Conservation (phyloP, 1,140 invertebrate species). For the Dolichoris vasculosae region DNA sequence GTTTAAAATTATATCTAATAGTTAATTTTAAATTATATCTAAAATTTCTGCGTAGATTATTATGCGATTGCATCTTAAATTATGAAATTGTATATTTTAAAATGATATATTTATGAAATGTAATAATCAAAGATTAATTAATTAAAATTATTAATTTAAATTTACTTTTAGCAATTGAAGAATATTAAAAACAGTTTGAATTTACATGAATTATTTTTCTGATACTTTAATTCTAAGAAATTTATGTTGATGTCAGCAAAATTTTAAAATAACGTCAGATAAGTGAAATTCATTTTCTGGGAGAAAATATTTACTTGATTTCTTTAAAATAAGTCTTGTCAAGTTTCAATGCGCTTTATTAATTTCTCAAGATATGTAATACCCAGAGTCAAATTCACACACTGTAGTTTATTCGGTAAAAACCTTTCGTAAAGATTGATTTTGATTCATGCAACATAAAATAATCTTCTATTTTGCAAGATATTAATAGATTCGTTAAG, state of each 20-base stretch:
- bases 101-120: not conserved
- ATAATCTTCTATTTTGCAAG: not conserved
- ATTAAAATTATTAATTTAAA: not conserved
- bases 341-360: not conserved
- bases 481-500: not conserved
- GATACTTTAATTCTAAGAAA: not conserved
- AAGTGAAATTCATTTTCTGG: not conserved
- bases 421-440: constrained; percentile 14
- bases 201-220: not conserved
- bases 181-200: not conserved
- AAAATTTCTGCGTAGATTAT: not conserved
- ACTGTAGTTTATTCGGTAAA: not conserved
- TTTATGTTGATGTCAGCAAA: not conserved
- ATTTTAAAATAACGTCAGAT: not conserved
- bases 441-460: not conserved
- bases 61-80: not conserved
- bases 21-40: too few relatives aligned
- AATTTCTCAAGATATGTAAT: not conserved
- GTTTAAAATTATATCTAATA: not conserved
- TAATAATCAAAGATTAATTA: not conserved
- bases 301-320: not conserved
- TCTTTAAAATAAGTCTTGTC: not conserved
- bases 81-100: not conserved
- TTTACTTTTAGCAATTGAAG: not conserved
- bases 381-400: not conserved